Evolutionary conservation across 2,888 invertebrate genomes (phyloP).

Genomic region (Allolobophora icterica): DNA sequence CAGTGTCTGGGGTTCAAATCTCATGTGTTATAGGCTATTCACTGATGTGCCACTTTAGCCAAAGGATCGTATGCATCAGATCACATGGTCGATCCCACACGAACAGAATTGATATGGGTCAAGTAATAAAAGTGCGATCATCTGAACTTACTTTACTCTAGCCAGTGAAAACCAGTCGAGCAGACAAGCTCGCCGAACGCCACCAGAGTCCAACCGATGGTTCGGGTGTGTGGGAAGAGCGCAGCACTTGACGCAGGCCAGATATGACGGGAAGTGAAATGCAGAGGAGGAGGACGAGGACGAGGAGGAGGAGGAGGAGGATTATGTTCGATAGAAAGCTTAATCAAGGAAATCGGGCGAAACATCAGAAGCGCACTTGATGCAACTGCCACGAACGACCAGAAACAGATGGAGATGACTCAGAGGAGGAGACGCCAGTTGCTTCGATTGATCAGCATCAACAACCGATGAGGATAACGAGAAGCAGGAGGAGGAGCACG

Average conservation of each 20-base stretch:
- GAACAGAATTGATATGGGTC: slow-evolving; percentile 8
- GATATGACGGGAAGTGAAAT: background rate
- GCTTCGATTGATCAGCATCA: background rate
- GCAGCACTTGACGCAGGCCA: background rate
- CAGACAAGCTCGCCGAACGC: background rate
- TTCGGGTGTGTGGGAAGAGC: background rate
- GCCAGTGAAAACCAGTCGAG: background rate
- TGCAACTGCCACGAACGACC: slow-evolving; percentile 1
- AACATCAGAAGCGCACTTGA: slow-evolving; percentile 17
- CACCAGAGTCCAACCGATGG: background rate
- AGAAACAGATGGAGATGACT: slow-evolving; percentile 12
- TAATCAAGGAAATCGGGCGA: slow-evolving; percentile 1
- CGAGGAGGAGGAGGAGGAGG: too few relatives aligned
- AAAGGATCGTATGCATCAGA: background rate
- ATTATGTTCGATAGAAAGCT: background rate
- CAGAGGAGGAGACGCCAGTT: background rate
- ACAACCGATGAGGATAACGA: background rate
- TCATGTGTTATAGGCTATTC: background rate
- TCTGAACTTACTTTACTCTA: background rate
- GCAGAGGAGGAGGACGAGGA: background rate
- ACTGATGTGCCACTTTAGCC: background rate
- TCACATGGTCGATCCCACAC: background rate
- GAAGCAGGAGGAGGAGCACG: too few relatives aligned
- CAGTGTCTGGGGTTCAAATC: slow-evolving; percentile 8
- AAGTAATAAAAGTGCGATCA: slow-evolving; percentile 9